Evolutionary conservation across 2,888 invertebrate species (phyloP), one percentile per base, ranked within the genome.

Genomic region (Meganola albula): DNA sequence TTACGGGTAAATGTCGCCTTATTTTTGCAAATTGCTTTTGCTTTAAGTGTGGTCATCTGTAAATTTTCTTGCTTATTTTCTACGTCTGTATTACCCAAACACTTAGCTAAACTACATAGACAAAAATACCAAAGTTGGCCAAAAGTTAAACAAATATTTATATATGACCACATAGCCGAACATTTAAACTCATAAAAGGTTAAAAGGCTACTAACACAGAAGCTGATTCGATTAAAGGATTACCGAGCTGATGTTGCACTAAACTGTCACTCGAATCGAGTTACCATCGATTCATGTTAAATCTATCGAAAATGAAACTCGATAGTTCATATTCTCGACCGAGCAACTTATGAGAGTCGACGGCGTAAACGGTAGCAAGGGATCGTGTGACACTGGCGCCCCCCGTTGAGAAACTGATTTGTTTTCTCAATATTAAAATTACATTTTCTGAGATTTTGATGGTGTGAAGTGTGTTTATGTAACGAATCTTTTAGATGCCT

Each of bases 301-400:
- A 63, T 70, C 66, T 72, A 69, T 73, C 63, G 67, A 60, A 56
- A 59, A 60, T 58, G 82, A 66, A 75, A 82, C 62, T 47, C 43
- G 75, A 82, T 76, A 74, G 56, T 50, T 48, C 45, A 42, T 52
- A 48, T 48, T 62, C 63, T 62, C 63, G 48, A 53, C 54, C 58
- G 55, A 52, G 50, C 55, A 49, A 44, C 40, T 52, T 58, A 57
- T 63, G 56, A 51, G 60, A 63, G 54, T 37, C 48, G 63, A 61
- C 63, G 53, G 69, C 66, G 70, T 72, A 70, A 72, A 79, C 82
- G 66, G 83, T 82, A 80, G 83, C 79, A 45, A 48, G 40, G 57
- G 68, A 76, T 82, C 74, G 51, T 55, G 63, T 82, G 75, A 75
- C 80, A 63, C 45, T 51, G 47, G 57, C 64, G 64, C 75, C 80